Evolutionary conservation across 2,113 vertebrate species (phyloP), one percentile per base, ranked within the genome.

Genomic region (Numenius arquata): DNA sequence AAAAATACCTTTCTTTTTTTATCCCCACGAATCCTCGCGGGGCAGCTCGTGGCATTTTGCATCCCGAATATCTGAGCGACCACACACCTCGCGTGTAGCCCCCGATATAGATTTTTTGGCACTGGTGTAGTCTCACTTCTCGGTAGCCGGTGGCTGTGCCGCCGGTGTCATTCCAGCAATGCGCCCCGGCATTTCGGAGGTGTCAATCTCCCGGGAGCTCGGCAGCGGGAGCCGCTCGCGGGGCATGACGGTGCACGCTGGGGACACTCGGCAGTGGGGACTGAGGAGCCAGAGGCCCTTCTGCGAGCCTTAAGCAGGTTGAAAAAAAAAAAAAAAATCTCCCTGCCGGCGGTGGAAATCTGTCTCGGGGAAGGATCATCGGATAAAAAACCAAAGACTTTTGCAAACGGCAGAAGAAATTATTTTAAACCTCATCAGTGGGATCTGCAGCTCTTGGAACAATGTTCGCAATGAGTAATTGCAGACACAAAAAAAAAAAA

Each of bases 111-210:
- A 58, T 15, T 43, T 30, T 26, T 2, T 76, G 92, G 88, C 80
- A 30, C 55, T 15, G 0, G 1, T 0, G 8, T 15, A 2, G 3
- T 8, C 89, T 78, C 80, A 0, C 23, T 72, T 32, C 72, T 26
- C 12, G 2, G 94, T 6, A 73, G 93, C 65, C 3, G 47, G 58
- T 36, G n/a, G 91, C 72, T 13, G 76, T 3, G 78, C 65, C 6
- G 36, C 36, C 3, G 7, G 62, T 70, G 88, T 34, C 91, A 84
- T 43, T 8, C 0, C 1, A 80, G 82, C 81, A 71, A 72, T 17
- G 80, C 16, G 0, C 73, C 40, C 26, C 6, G 71, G 75, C 91
- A 90, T 84, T 67, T 68, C 3, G 1, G 72, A 89, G 73, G 50
- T 67, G 94, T 82, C 94, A 82, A 45, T 93, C 79, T 81, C 41